These are phyloP conservation scores for Balearica regulorum DNA, from an alignment of 2,797 vertebrate genomes.

Conservation along the genomic window DNA sequence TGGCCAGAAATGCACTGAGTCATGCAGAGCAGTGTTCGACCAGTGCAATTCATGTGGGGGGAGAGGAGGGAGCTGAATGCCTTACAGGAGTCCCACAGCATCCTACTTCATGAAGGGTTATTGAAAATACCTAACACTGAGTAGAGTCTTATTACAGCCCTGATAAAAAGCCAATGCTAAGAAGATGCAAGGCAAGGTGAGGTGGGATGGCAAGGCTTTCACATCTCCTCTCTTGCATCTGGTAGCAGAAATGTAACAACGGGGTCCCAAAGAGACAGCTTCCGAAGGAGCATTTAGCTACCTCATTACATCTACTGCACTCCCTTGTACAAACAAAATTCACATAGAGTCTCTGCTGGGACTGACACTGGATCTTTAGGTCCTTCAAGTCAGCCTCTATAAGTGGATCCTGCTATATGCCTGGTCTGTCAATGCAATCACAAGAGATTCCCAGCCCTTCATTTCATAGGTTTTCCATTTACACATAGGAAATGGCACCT, in stretches of 20 bases:
- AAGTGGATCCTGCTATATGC: not conserved
- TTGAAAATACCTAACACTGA: not conserved
- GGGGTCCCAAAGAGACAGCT: not conserved
- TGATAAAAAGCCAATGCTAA: not conserved
- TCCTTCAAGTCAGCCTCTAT: not conserved
- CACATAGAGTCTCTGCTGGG: not conserved
- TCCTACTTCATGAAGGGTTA: not conserved
- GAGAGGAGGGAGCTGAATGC: not conserved
- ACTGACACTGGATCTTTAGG: not conserved
- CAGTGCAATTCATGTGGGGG: not conserved
- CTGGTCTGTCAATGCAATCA: constrained; percentile 14
- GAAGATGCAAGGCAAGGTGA: not conserved
- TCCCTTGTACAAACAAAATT: not conserved
- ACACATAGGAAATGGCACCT: constrained; percentile 53
- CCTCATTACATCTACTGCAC: not conserved
- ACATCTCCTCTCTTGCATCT: not conserved
- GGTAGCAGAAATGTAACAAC: not conserved
- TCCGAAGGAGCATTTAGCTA: not conserved
- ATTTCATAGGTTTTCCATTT: constrained; percentile 46
- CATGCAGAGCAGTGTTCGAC: not conserved
- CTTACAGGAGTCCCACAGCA: not conserved
- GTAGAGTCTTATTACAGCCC: not conserved
- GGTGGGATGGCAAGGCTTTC: not conserved
- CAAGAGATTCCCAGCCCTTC: not conserved
- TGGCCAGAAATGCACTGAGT: constrained; percentile 10